These are phyloP conservation scores for Drosophila barbarae DNA, from an alignment of 2,888 invertebrate species.

Conservation along the genomic window DNA sequence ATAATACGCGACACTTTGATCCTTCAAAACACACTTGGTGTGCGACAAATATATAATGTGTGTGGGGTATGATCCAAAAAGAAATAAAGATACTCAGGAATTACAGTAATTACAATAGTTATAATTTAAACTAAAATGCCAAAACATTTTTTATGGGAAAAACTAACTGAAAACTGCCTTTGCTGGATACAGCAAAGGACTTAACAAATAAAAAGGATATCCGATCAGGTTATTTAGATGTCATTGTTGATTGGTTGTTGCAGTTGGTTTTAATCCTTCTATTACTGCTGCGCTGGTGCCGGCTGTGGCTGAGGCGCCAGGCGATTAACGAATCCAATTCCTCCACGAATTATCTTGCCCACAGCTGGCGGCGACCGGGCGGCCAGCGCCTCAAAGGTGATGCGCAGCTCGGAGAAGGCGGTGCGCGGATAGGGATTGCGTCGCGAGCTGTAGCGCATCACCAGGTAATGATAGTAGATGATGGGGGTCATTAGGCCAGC, in stretches of 20 bases:
- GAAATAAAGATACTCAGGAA: slow-evolving; percentile 17
- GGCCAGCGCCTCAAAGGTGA: slow-evolving; percentile 85
- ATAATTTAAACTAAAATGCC: slow-evolving; percentile 35
- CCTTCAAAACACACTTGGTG: slow-evolving; percentile 10
- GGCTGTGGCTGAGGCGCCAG: slow-evolving; percentile 85
- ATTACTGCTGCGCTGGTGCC: slow-evolving; percentile 56
- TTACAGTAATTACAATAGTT: slow-evolving; percentile 22
- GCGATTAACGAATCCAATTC: slow-evolving; percentile 86
- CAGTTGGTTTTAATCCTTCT: slow-evolving; percentile 49
- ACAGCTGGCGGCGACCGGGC: slow-evolving; percentile 86
- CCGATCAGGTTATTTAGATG: slow-evolving; percentile 42
- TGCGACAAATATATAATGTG: slow-evolving; percentile 10
- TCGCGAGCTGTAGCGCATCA: slow-evolving; percentile 93
- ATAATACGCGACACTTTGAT: slow-evolving; percentile 54
- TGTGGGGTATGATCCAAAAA: slow-evolving; percentile 2
- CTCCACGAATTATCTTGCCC: slow-evolving; percentile 82
- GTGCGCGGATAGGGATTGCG: slow-evolving; percentile 97
- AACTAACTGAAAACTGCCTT: not conserved
- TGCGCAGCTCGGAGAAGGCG: slow-evolving; percentile 93
- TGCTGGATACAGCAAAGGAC: slow-evolving; percentile 16
- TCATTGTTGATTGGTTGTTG: slow-evolving; percentile 39
- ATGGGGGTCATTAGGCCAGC: slow-evolving; percentile 95
- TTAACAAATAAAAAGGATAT: slow-evolving; percentile 42
- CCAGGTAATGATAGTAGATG: slow-evolving; percentile 97
- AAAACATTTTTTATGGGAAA: slow-evolving; percentile 7